Conservation (phyloP, 2,888 invertebrate genomes). For the Heliconius cydno region DNA sequence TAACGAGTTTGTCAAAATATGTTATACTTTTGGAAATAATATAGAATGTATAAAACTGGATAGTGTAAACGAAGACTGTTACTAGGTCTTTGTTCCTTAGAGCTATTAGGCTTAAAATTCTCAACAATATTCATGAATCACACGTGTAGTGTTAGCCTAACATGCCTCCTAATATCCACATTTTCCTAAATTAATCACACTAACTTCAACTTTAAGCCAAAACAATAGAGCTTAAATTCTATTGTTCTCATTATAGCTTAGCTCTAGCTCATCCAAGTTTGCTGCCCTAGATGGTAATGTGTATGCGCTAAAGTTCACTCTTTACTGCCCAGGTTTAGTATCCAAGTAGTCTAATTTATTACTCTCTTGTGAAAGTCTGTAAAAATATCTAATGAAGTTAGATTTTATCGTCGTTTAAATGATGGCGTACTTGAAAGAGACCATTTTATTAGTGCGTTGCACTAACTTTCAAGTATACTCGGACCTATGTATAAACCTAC, state of each 20-base stretch:
- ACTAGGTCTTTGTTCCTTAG: conserved; percentile 35
- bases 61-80: conserved; percentile 1
- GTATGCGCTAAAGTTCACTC: conserved; percentile 48
- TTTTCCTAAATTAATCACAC: conserved; percentile 19
- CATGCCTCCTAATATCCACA: conserved; percentile 43
- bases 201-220: conserved; percentile 14
- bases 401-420: conserved; percentile 32
- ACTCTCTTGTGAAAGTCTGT: conserved; percentile 35
- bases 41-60: background rate
- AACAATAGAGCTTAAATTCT: conserved; percentile 1
- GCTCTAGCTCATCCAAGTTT: conserved; percentile 37
- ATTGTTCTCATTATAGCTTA: conserved; percentile 16
- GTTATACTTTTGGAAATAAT: background rate
- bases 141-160: conserved; percentile 43
- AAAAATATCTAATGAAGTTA: conserved; percentile 42
- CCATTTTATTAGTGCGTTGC: conserved; percentile 13
- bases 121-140: conserved; percentile 47
- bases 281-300: conserved; percentile 41
- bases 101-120: conserved; percentile 42
- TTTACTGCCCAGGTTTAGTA: conserved; percentile 49
- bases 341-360: conserved; percentile 42
- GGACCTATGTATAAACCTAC: background rate
- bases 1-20: background rate
- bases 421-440: conserved; percentile 14
- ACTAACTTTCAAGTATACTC: background rate